Base-by-base conservation (phyloP, 30 jellyfish, hydroid and myxozoan genomes). In the Sanderia malayensis region DNA sequence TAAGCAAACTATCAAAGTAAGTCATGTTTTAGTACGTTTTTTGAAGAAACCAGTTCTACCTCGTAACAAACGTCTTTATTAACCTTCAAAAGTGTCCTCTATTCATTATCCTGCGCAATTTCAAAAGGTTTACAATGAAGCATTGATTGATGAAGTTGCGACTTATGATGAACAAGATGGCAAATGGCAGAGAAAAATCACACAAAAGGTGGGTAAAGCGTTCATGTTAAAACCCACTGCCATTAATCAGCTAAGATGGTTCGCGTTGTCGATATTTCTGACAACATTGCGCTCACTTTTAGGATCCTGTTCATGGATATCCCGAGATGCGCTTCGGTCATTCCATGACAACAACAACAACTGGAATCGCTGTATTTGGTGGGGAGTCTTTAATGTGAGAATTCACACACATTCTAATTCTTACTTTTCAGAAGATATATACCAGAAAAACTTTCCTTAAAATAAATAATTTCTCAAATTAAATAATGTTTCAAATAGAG, bases 241-340 rank as follows among this genome's bases (percentile, higher is more conserved):
- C n/a, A n/a, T n/a, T n/a, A n/a, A n/a, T n/a, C n/a, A n/a, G n/a
- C n/a, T n/a, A n/a, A n/a, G n/a, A n/a, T n/a, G n/a, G n/a, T n/a
- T n/a, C n/a, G n/a, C 15, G 15, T 20, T 20, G 21, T 9, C 9
- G 21, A 7, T 7, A 20, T 0, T 21, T 26, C n/a, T 22, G 19
- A 20, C 29, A 24, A 59, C 49, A 27, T 13, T 31, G 0, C 2
- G 22, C 18, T 26, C 4, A 18, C 0, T 24, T 61, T 3, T 31
- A 76, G 87, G 87, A 68, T 52, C 62, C 90, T 33, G 17, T 28
- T 9, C 1, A 13, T 66, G 90, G 90, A 4, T 68, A 32, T 22
- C 90, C 90, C 2, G 61, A 66, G 46, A 67, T 31, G n/a, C 82
- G 90, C 15, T 33, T 29, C 61, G 74, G 90, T 23, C 90, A 79